Conservation (phyloP, 2,888 invertebrate species). For the Polylopha cassiicola region DNA sequence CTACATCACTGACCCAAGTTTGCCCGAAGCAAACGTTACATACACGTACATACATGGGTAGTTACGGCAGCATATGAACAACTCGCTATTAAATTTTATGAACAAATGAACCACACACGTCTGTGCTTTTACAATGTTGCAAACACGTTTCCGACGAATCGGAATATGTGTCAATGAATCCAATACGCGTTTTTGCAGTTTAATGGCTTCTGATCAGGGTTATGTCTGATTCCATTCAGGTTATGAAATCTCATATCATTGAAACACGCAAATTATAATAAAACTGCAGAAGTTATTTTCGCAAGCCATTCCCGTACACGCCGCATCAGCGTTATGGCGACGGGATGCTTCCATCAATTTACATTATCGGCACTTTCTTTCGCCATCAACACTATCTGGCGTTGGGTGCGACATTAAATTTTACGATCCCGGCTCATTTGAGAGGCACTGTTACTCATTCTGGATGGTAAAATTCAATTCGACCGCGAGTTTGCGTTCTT, state of each 20-base stretch:
- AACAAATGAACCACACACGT: slow-evolving; percentile 13
- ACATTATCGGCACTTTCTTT: slow-evolving; percentile 67
- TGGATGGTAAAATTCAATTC: slow-evolving; percentile 36
- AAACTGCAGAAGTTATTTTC: slow-evolving; percentile 6
- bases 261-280: slow-evolving; percentile 13
- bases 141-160: no score
- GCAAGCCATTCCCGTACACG: slow-evolving; percentile 8
- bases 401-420: slow-evolving; percentile 63
- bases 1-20: slow-evolving; percentile 12
- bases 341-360: slow-evolving; percentile 57
- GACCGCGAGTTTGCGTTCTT: slow-evolving; percentile 7
- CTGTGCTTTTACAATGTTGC: slow-evolving; percentile 4
- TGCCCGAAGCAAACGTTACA: slow-evolving; percentile 13
- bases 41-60: slow-evolving; percentile 1
- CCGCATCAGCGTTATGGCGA: slow-evolving; percentile 38
- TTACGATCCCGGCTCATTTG: slow-evolving; percentile 68
- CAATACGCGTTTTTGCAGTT: no score
- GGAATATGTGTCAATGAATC: no score
- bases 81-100: slow-evolving; percentile 13
- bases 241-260: not conserved
- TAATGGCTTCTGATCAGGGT: no score
- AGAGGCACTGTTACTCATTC: slow-evolving; percentile 55
- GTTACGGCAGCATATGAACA: slow-evolving; percentile 1
- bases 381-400: slow-evolving; percentile 65
- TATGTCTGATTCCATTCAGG: no score